Base-by-base conservation (phyloP, 2,113 vertebrate genomes). In the Osmerus eperlanus region DNA sequence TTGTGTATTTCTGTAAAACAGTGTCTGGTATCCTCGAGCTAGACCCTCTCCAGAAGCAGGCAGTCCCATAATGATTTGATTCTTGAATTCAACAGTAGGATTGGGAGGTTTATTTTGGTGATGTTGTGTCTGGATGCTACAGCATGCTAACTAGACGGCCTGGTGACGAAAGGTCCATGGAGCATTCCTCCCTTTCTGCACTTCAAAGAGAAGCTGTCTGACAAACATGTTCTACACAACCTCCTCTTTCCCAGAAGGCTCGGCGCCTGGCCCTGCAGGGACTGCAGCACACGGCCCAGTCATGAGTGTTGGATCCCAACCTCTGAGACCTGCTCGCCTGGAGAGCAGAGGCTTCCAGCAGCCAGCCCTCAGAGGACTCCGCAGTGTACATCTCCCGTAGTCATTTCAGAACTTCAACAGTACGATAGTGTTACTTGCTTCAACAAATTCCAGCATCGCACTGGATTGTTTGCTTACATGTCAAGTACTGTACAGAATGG, bases 151-250 rank as follows among this genome's bases (percentile, higher is more conserved):
- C 78, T 77, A 88, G 84, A 70, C 68, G 36, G 61, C 28, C 65
- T 61, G 70, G 71, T 77, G 54, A 75, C 65, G 79, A 64, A 81
- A 54, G 36, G 78, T 84, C 82, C 70, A 73, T 51, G 64, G 80
- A 76, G 81, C 73, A 76, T 77, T 70, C 72, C 79, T 80, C 67
- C 75, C 69, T 80, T 82, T 88, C 82, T 90, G 83, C 86, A 82
- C 84, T 82, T 85, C 78, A 87, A 82, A 83, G 68, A 72, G 71
- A 64, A 72, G 74, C 73, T 69, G 53, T 85, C 74, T 83, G 69
- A 32, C 69, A 84, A 75, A 67, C 62, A 41, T 71, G 77, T 84
- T 78, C 36, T 18, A 36, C 66, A 75, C 62, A 68, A 29, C 56
- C 71, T 14, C 59, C 21, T 23, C 60, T 67, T 79, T 83, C 83